Conservation (phyloP, 2,888 invertebrate species). For the Acronicta aceris region DNA sequence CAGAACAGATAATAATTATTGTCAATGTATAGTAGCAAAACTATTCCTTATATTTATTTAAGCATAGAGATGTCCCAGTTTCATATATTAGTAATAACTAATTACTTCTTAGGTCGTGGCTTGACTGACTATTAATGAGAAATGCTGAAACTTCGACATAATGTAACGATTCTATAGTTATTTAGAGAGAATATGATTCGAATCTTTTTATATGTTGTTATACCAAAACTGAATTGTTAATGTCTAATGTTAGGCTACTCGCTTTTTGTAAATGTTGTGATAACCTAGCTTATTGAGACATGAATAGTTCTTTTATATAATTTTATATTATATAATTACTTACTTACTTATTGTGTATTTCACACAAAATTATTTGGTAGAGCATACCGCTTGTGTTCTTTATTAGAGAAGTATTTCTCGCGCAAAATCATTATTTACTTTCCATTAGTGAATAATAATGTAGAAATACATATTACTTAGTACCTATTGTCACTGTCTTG, state of each 20-base stretch:
- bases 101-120: conserved; percentile 65
- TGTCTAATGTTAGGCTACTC: conserved; percentile 66
- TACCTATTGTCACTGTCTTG: conserved; percentile 32
- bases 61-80: conserved; percentile 45
- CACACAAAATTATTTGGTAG: conserved; percentile 49
- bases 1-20: conserved; percentile 48
- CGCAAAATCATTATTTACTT: conserved; percentile 56
- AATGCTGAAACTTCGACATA: conserved; percentile 61
- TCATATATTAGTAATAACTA: conserved; percentile 53
- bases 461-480: conserved; percentile 35
- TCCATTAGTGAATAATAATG: conserved; percentile 37
- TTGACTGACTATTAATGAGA: conserved; percentile 70
- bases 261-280: conserved; percentile 76
- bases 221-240: conserved; percentile 73
- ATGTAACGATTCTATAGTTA: conserved; percentile 57
- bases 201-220: conserved; percentile 79
- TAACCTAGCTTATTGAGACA: conserved; percentile 63
- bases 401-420: conserved; percentile 50
- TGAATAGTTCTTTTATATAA: conserved; percentile 46
- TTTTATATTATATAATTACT: conserved; percentile 20
- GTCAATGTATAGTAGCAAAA: conserved; percentile 48
- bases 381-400: conserved; percentile 57
- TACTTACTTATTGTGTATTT: conserved; percentile 22
- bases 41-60: conserved; percentile 53
- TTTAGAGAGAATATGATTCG: conserved; percentile 79